Conservation (phyloP, 2,113 vertebrate genomes). For the Ceyx melanurus region DNA sequence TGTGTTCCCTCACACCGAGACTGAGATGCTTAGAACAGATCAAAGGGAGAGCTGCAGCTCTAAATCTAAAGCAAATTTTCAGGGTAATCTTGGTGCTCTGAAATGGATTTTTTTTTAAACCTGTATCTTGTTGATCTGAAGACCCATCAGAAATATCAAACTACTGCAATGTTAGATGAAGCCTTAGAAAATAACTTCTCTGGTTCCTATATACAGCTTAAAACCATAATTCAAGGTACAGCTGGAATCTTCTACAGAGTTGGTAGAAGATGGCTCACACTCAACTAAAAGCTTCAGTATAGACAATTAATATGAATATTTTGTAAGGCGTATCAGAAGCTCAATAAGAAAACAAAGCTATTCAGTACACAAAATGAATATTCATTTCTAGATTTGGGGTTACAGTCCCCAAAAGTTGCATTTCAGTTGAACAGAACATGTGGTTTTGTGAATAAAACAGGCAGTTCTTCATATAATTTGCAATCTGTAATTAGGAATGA, state of each 20-base stretch:
- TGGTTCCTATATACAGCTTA: not conserved
- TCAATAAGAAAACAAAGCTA: not conserved
- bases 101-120: not conserved
- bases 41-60: conserved; percentile 32
- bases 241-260: not conserved
- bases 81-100: conserved; percentile 23
- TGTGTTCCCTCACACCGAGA: not conserved
- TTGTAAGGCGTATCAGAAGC: not conserved
- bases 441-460: not conserved
- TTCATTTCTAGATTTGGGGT: not conserved
- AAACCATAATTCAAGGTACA: conserved; percentile 2
- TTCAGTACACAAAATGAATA: not conserved
- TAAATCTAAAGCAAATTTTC: conserved; percentile 22
- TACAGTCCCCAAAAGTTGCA: not conserved
- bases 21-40: conserved; percentile 1
- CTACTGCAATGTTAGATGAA: not conserved
- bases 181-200: not conserved
- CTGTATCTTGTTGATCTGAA: not conserved
- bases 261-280: not conserved
- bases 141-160: conserved; percentile 15
- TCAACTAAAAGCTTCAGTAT: not conserved
- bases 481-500: conserved; percentile 27
- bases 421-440: not conserved
- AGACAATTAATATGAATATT: not conserved
- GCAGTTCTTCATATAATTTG: not conserved